Evolutionary conservation across 2,113 vertebrate genomes (phyloP).

Genomic region (Leuciscus idus): DNA sequence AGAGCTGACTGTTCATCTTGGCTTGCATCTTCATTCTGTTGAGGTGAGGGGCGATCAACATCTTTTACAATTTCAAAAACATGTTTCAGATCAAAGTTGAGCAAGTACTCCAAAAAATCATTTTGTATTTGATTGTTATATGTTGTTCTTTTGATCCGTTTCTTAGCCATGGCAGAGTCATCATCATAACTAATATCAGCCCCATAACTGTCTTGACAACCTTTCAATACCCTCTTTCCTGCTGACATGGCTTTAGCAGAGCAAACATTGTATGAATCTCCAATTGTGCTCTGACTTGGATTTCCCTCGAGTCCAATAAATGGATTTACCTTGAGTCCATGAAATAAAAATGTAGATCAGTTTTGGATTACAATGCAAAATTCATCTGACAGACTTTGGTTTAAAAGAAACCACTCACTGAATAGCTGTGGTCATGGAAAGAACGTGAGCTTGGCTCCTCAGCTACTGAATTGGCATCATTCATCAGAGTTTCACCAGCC

Average conservation of each 20-base stretch:
- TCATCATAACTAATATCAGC: neutral
- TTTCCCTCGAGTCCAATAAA: neutral
- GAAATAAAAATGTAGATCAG: constrained; percentile 23
- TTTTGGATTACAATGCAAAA: neutral
- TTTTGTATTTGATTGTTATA: neutral
- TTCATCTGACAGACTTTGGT: neutral
- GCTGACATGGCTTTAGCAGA: constrained; percentile 2
- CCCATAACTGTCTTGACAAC: neutral
- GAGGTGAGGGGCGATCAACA: neutral
- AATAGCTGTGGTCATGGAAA: neutral
- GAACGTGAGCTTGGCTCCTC: neutral
- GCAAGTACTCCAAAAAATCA: constrained; percentile 53
- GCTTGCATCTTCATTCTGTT: neutral
- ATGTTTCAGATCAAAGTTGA: constrained; percentile 48
- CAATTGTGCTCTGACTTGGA: neutral
- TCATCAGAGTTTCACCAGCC: constrained; percentile 11
- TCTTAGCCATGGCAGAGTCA: constrained; percentile 1
- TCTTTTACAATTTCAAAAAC: neutral
- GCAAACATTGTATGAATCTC: neutral
- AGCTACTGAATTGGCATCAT: neutral
- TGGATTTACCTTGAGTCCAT: constrained; percentile 4
- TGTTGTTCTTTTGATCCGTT: constrained; percentile 18
- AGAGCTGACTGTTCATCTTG: neutral
- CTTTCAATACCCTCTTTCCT: neutral
- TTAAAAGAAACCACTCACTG: constrained; percentile 8